Percentiles rank a stretch among this genome's conserved stretches.
Evolutionary conservation across 2,797 vertebrate genomes (phyloP).

Genomic region (Galagoides demidoff): DNA sequence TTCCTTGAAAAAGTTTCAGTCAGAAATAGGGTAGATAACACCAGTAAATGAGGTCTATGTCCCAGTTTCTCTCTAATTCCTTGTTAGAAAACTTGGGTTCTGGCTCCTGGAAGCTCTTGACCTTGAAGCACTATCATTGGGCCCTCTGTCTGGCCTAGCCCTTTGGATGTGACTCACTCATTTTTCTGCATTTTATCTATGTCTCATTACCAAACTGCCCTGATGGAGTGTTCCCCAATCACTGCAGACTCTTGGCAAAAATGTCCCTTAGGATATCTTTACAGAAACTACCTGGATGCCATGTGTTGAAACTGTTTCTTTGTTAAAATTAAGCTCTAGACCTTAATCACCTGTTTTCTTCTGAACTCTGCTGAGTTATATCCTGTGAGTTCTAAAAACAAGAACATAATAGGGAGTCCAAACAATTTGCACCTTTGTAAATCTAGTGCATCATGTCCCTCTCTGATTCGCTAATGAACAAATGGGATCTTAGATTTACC

Average conservation of each 20-base stretch:
- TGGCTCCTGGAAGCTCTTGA: neutral
- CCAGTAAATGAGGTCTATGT: neutral
- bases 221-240: neutral
- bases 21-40: neutral
- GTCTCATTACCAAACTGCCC: neutral
- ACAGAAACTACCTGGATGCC: neutral
- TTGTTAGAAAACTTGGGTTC: neutral
- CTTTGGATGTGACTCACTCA: neutral
- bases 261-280: neutral
- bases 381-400: neutral
- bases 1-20: neutral
- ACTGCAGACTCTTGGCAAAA: neutral
- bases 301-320: neutral
- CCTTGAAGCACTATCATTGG: neutral
- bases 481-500: neutral
- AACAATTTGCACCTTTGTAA: constrained; percentile 33
- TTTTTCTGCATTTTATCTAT: neutral
- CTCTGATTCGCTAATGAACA: constrained; percentile 34
- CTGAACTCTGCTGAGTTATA: neutral
- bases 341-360: neutral
- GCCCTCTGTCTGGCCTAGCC: neutral
- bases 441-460: neutral
- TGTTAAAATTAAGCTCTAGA: neutral
- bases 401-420: neutral
- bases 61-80: neutral